These are phyloP conservation scores for Sarcophaga subvicina DNA, from an alignment of 2,888 invertebrate genomes.

Conservation along the genomic window DNA sequence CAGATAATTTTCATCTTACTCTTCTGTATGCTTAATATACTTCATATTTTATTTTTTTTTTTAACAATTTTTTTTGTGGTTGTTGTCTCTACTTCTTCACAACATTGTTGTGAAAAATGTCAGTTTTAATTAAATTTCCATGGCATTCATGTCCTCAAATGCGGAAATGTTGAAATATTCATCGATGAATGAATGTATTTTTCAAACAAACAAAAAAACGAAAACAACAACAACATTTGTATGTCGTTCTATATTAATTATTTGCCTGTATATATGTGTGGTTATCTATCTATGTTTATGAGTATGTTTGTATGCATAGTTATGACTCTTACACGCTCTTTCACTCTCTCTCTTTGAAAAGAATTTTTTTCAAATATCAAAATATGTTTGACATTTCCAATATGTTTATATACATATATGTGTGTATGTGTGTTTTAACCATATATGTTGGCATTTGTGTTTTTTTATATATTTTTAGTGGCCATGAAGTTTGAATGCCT, in stretches of 20 bases:
- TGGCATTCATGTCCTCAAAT: conserved; percentile 75
- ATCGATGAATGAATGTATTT: conserved; percentile 59
- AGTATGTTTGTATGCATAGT: conserved; percentile 1
- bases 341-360: neutral
- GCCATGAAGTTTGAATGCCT: conserved; percentile 42
- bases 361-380: conserved; percentile 59
- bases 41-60: neutral
- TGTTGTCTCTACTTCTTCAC: conserved; percentile 30
- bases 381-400: conserved; percentile 58
- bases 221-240: conserved; percentile 54
- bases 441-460: conserved; percentile 4
- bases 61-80: neutral
- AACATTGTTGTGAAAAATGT: conserved; percentile 71
- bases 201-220: conserved; percentile 13
- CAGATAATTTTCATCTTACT: no score
- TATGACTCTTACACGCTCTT: no score
- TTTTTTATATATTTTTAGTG: conserved; percentile 10
- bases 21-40: no score
- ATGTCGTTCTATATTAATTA: neutral
- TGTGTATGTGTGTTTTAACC: neutral
- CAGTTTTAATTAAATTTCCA: conserved; percentile 78
- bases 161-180: conserved; percentile 76
- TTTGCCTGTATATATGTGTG: neutral
- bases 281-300: conserved; percentile 12
- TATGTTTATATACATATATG: neutral